Evolutionary conservation across 2,888 invertebrate genomes (phyloP).

Genomic region (Volucella inanis): DNA sequence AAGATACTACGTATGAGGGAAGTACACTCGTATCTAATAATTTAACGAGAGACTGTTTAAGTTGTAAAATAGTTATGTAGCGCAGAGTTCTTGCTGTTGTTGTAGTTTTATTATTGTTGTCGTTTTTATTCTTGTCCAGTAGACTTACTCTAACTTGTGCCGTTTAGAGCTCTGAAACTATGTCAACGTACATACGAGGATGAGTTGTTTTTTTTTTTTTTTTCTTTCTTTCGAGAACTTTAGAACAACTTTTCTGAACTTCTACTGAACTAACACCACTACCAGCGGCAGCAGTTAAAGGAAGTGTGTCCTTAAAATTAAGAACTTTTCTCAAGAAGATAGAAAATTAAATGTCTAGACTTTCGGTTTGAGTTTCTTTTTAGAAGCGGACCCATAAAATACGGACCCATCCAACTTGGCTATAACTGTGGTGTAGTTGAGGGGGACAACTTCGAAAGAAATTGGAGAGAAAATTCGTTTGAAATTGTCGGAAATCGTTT

Average conservation of each 20-base stretch:
- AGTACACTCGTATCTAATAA: slow-evolving; percentile 36
- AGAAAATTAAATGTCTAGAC: slow-evolving; percentile 19
- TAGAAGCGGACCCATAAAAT: neutral
- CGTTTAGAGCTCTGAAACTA: slow-evolving; percentile 15
- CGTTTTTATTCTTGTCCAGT: slow-evolving; percentile 13
- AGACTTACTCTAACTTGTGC: neutral
- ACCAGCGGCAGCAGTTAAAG: neutral
- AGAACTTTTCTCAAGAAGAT: neutral
- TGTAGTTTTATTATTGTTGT: neutral
- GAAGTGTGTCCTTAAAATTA: slow-evolving; percentile 27
- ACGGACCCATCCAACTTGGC: neutral
- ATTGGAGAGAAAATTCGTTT: slow-evolving; percentile 5
- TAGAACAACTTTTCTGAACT: too few species aligned
- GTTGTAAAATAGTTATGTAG: slow-evolving; percentile 45
- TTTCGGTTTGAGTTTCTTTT: neutral
- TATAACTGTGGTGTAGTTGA: too few species aligned
- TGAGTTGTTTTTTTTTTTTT: neutral
- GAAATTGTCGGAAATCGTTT: neutral
- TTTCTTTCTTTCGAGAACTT: neutral
- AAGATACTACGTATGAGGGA: slow-evolving; percentile 24
- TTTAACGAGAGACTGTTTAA: slow-evolving; percentile 61
- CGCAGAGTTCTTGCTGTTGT: neutral
- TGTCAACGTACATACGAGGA: slow-evolving; percentile 21
- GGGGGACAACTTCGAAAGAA: neutral
- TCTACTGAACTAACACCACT: too few species aligned